A percentile compares a stretch with the other conserved stretches of the same genome.
Evolutionary conservation across 1,140 invertebrate species (phyloP).

Genomic region (Hestina assimilis): DNA sequence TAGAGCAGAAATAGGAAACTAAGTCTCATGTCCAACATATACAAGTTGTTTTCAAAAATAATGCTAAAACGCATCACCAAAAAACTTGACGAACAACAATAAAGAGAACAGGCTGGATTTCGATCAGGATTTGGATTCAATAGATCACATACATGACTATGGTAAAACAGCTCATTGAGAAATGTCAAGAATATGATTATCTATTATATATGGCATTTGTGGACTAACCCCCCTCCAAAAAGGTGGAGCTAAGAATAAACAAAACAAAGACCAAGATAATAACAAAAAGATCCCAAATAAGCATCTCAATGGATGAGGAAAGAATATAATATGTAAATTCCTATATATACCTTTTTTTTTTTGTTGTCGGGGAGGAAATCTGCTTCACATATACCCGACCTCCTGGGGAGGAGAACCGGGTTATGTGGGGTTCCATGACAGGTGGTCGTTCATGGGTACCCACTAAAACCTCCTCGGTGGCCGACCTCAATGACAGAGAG

Average conservation of each 20-base stretch:
- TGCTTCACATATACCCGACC: no score
- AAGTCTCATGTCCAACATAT: slow-evolving; percentile 24
- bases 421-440: no score
- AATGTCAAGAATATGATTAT: slow-evolving; percentile 3
- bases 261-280: neutral
- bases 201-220: neutral
- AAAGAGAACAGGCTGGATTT: neutral
- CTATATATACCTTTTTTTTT: no score
- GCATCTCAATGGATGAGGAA: no score
- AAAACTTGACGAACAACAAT: neutral
- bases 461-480: no score
- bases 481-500: no score
- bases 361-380: no score
- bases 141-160: neutral
- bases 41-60: slow-evolving; percentile 24
- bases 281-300: neutral
- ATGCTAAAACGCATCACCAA: neutral
- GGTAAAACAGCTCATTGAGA: neutral
- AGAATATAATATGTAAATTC: no score
- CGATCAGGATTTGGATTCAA: neutral
- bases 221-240: neutral
- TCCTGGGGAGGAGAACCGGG: no score
- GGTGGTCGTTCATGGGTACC: no score
- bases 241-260: neutral
- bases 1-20: slow-evolving; percentile 4